Percentiles rank a stretch among this genome's conserved stretches.
Conservation (phyloP, 2,797 vertebrate species). For the Amniataba percoides region DNA sequence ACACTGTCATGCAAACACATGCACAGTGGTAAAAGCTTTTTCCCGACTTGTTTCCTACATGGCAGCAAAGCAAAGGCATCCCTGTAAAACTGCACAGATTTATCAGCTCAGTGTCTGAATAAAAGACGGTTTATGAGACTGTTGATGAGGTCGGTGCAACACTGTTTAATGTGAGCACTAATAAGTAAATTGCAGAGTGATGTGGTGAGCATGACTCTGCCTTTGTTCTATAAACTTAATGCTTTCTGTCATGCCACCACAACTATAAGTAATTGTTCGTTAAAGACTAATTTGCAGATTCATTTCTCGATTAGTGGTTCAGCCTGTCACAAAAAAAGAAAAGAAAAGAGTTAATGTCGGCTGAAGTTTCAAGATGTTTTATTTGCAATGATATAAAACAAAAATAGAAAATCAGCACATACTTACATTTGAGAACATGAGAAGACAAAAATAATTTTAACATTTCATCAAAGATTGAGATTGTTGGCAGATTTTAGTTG, state of each 20-base stretch:
- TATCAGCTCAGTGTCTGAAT: not conserved
- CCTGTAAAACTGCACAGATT: not conserved
- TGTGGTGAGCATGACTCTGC: not conserved
- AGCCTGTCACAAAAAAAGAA: too few species aligned
- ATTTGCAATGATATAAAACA: too few species aligned
- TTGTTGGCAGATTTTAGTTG: too few species aligned
- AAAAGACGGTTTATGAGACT: not conserved
- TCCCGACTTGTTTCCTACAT: not conserved
- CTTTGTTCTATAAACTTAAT: not conserved
- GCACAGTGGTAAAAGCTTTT: not conserved
- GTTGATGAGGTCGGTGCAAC: slow-evolving; percentile 16
- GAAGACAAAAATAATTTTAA: too few species aligned
- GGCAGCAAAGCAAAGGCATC: not conserved
- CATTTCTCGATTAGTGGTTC: not conserved
- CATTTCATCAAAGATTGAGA: too few species aligned
- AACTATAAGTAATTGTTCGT: too few species aligned
- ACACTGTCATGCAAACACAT: slow-evolving; percentile 2
- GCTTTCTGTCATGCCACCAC: not conserved
- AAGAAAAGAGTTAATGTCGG: too few species aligned
- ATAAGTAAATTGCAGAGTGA: slow-evolving; percentile 13
- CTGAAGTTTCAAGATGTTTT: too few species aligned
- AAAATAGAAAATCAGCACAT: too few species aligned
- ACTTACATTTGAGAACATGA: too few species aligned
- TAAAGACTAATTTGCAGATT: not conserved
- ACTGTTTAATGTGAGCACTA: slow-evolving; percentile 4